phyloP scores from a whole-genome alignment of 2,888 invertebrate genomes.

The Epistrophella euchroma region DNA sequence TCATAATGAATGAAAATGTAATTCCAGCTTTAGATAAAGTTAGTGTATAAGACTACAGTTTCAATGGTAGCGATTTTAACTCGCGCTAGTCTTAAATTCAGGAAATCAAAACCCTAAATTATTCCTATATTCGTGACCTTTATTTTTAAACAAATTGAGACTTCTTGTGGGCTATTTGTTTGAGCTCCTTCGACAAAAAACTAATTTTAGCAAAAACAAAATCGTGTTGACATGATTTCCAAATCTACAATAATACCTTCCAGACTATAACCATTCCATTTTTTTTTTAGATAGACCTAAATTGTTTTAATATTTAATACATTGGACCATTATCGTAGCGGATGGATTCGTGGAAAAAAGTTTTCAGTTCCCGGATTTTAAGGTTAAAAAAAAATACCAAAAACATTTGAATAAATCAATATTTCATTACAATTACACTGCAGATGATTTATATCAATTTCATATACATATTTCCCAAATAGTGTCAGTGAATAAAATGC shows the following conservation, averaged over 20 bases:
- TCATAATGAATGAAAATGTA: no score
- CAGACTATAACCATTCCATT: neutral
- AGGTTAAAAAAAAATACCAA: neutral
- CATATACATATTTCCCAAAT: neutral
- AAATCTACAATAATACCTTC: no score
- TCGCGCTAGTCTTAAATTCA: no score
- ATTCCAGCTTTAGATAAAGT: no score
- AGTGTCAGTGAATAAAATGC: neutral
- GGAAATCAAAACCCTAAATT: no score
- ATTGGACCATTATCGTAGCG: neutral
- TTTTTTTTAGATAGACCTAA: neutral
- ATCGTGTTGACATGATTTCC: no score
- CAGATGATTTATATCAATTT: constrained; percentile 3
- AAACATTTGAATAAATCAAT: constrained; percentile 30
- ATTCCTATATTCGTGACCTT: no score
- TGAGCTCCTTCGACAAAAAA: neutral
- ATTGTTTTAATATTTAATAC: constrained; percentile 21
- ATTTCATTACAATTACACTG: constrained; percentile 8
- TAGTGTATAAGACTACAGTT: no score
- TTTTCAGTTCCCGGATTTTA: constrained; percentile 9
- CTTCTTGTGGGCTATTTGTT: no score
- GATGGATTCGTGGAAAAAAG: constrained; percentile 16
- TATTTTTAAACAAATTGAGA: no score
- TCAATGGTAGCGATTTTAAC: no score
- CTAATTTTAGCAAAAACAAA: neutral